phyloP scores from a whole-genome alignment of 53 echinoderm and acorn worm species.

The Apostichopus leukothele region DNA sequence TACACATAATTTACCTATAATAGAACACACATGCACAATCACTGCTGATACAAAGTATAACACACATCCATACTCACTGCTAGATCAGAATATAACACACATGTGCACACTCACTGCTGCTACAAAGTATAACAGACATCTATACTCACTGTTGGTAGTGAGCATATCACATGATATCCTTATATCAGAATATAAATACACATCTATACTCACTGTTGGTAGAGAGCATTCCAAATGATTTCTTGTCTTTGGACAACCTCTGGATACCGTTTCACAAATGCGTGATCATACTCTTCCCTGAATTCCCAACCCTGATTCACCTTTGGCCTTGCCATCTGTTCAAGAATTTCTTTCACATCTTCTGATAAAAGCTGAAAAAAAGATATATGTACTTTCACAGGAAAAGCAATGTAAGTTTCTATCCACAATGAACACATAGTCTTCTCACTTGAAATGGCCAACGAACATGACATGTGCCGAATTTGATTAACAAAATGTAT shows the following conservation, averaged over 20 bases:
- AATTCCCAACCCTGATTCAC: conserved; percentile 96
- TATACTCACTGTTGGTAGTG: not conserved
- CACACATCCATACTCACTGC: conserved; percentile 68
- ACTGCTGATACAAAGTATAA: conserved; percentile 86
- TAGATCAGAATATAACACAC: conserved; percentile 15
- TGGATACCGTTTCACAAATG: conserved; percentile 71
- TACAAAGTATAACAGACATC: no score
- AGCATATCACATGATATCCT: conserved; percentile 60
- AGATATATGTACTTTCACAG: not conserved
- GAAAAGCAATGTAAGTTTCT: no score
- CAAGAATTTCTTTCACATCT: conserved; percentile 92
- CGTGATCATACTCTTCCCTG: conserved; percentile 65
- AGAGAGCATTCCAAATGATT: conserved; percentile 87
- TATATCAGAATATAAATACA: not conserved
- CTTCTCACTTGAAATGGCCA: no score
- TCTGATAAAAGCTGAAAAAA: conserved; percentile 70
- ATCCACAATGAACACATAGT: no score
- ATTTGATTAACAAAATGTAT: no score
- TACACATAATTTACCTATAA: no score
- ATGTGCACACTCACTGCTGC: no score
- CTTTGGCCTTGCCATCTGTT: conserved; percentile 88
- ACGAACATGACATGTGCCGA: no score
- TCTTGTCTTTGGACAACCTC: conserved; percentile 83
- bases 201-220: conserved; percentile 79
- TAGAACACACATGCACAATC: conserved; percentile 31